Conservation (phyloP, 2,888 invertebrate genomes). For the Eilema caniola region DNA sequence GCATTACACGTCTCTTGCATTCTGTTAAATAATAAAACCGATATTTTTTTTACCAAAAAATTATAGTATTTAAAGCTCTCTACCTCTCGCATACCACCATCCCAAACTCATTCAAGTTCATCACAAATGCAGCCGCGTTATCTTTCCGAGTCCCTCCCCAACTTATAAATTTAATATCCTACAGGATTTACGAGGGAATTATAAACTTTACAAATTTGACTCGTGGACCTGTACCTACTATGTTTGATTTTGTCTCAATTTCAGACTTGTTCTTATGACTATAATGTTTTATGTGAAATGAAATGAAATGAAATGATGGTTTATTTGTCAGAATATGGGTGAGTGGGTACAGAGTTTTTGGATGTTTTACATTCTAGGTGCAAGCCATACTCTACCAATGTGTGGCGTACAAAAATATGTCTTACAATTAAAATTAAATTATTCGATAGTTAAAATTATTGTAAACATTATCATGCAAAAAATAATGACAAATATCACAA, state of each 20-base stretch:
- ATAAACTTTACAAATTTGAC: conserved; percentile 71
- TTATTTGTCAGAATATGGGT: too few relatives aligned
- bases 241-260: conserved; percentile 20
- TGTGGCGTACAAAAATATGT: too few relatives aligned
- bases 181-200: conserved; percentile 76
- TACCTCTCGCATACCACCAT: conserved; percentile 29
- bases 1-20: too few relatives aligned
- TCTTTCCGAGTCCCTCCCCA: conserved; percentile 67
- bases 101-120: conserved; percentile 63
- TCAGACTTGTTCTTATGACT: conserved; percentile 15
- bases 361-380: too few relatives aligned
- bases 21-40: too few relatives aligned
- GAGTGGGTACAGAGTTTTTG: too few relatives aligned
- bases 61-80: not conserved
- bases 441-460: too few relatives aligned
- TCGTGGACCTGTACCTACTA: conserved; percentile 49
- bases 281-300: conserved; percentile 18
- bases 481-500: too few relatives aligned
- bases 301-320: too few relatives aligned
- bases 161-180: conserved; percentile 80
- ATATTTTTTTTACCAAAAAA: not conserved
- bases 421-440: too few relatives aligned
- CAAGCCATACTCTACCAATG: too few relatives aligned
- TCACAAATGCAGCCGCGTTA: conserved; percentile 76
- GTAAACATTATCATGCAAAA: too few relatives aligned